Percentiles rank a stretch among this genome's conserved stretches.
These are phyloP conservation scores for Anguilla obscura DNA, from an alignment of 2,797 vertebrate species.

Conservation along the genomic window DNA sequence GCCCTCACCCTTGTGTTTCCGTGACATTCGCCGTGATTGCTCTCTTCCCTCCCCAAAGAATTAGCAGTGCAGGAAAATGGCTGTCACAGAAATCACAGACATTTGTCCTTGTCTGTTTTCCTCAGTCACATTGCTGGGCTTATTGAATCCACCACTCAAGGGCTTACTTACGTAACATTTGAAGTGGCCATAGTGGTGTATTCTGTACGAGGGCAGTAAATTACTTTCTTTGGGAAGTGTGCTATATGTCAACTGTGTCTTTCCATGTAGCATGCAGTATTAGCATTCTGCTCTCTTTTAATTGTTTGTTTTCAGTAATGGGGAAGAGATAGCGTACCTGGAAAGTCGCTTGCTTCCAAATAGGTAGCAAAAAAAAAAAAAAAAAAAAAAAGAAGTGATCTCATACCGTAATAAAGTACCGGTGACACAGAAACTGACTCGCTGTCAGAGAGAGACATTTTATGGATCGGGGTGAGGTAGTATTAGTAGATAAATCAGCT, in stretches of 20 bases:
- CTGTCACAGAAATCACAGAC: neutral
- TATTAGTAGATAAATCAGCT: conserved; percentile 65
- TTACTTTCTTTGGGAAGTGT: neutral
- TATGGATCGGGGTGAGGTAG: conserved; percentile 61
- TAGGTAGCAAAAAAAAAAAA: neutral
- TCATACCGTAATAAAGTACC: conserved; percentile 59
- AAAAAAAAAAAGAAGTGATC: conserved; percentile 18
- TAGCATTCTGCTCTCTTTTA: conserved; percentile 42
- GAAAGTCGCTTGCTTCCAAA: neutral
- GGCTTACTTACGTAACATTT: neutral
- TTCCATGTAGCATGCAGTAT: neutral
- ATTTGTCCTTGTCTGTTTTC: neutral
- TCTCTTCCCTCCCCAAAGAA: neutral
- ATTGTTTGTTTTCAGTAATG: conserved; percentile 40
- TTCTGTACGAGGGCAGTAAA: neutral
- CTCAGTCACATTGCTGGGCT: neutral
- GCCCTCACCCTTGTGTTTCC: neutral
- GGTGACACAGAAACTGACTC: conserved; percentile 52
- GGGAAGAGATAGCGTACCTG: neutral
- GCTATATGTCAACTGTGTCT: neutral
- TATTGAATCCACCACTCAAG: neutral
- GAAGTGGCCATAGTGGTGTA: neutral
- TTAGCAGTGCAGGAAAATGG: neutral
- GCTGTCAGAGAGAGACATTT: conserved; percentile 54
- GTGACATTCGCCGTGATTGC: neutral